Percentiles rank a stretch among this genome's conserved stretches.
Evolutionary conservation across 2,113 vertebrate genomes (phyloP).

Genomic region (Eurystomus gularis): DNA sequence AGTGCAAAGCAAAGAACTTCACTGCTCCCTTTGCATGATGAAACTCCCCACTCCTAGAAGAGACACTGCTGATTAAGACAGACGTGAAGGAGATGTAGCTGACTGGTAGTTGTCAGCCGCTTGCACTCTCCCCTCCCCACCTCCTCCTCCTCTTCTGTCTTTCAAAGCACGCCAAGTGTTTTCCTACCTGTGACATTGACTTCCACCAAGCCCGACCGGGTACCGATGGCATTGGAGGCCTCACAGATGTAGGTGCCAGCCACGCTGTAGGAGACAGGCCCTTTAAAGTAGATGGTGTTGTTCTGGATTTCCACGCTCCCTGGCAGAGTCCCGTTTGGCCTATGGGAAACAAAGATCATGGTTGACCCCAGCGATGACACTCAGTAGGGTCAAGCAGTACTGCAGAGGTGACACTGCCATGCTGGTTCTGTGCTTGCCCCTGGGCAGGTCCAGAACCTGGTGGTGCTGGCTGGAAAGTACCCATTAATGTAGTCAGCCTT

Average conservation of each 20-base stretch:
- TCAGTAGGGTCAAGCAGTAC: neutral
- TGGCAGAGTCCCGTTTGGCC: slow-evolving; percentile 91
- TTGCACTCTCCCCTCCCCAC: neutral
- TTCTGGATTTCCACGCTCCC: slow-evolving; percentile 91
- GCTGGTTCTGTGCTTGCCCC: neutral
- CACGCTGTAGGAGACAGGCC: slow-evolving; percentile 85
- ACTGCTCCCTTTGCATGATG: neutral
- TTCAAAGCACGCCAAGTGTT: neutral
- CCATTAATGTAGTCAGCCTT: neutral
- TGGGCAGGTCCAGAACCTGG: neutral
- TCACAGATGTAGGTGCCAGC: slow-evolving; percentile 93
- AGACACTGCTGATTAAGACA: neutral
- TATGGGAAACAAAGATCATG: slow-evolving; percentile 40
- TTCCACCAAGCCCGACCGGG: slow-evolving; percentile 89
- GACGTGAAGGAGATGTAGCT: neutral
- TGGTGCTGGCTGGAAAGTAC: neutral
- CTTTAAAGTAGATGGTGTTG: slow-evolving; percentile 93
- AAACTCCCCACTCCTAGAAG: neutral
- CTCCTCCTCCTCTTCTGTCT: neutral
- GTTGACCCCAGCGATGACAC: neutral
- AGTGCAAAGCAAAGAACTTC: neutral
- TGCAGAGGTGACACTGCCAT: neutral
- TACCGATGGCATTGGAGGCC: slow-evolving; percentile 93
- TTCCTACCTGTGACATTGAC: slow-evolving; percentile 97
- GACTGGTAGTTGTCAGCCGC: neutral